Percentiles rank a stretch among this genome's conserved stretches.
These are phyloP conservation scores for Xylophagus ater DNA, from an alignment of 2,888 invertebrate genomes.

Conservation along the genomic window DNA sequence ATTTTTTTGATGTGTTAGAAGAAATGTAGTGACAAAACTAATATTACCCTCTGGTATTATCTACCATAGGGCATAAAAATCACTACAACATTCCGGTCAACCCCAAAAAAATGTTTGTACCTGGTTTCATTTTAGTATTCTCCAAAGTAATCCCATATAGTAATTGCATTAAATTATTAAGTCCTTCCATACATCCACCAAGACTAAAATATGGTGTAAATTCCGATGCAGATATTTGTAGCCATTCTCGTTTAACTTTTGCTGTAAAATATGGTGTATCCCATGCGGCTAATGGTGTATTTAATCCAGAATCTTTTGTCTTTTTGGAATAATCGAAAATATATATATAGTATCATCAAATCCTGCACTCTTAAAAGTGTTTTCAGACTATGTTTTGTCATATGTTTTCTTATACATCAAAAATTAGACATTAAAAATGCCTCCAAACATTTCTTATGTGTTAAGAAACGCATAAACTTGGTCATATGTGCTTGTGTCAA, in stretches of 20 bases:
- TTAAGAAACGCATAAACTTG: too few relatives aligned
- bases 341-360: constrained; percentile 4
- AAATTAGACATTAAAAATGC: too few relatives aligned
- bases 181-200: constrained; percentile 92
- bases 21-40: too few relatives aligned
- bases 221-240: constrained; percentile 59
- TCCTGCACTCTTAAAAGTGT: not conserved
- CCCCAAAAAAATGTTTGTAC: constrained; percentile 28
- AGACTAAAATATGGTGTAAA: constrained; percentile 81
- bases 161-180: constrained; percentile 75
- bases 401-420: too few relatives aligned
- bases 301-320: constrained; percentile 25
- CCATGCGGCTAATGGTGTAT: constrained; percentile 53
- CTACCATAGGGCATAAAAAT: too few relatives aligned
- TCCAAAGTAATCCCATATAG: constrained; percentile 73
- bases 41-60: too few relatives aligned
- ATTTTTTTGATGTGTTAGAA: too few relatives aligned
- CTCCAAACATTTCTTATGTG: too few relatives aligned
- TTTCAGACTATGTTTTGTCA: constrained; percentile 21
- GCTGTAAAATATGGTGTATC: constrained; percentile 79
- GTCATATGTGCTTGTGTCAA: too few relatives aligned
- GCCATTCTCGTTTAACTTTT: constrained; percentile 57
- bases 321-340: too few relatives aligned
- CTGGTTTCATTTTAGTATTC: constrained; percentile 57
- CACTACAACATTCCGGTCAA: too few relatives aligned